Conservation (phyloP, 2,113 vertebrate genomes). For the Ovis canadensis region DNA sequence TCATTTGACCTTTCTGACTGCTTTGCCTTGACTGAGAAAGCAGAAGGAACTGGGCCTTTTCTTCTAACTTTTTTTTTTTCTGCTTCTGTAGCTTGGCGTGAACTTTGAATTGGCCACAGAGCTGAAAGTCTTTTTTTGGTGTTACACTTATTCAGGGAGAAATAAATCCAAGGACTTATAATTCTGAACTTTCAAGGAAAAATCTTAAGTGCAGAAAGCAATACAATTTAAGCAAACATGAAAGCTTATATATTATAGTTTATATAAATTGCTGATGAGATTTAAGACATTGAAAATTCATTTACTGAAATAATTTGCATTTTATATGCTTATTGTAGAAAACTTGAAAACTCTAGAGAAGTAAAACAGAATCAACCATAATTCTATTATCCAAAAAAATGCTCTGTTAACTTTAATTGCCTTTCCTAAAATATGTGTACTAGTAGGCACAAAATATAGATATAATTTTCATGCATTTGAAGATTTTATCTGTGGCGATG, state of each 20-base stretch:
- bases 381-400: not conserved
- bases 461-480: not conserved
- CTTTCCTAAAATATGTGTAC: not conserved
- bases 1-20: slow-evolving; percentile 24
- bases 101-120: slow-evolving; percentile 26
- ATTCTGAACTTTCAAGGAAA: slow-evolving; percentile 33
- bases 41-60: not conserved
- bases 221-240: slow-evolving; percentile 4
- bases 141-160: not conserved
- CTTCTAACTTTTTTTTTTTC: not conserved
- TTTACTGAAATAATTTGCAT: not conserved
- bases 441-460: not conserved
- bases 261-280: not conserved
- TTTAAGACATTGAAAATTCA: slow-evolving; percentile 8
- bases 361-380: not conserved
- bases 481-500: not conserved
- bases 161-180: not conserved
- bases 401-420: not conserved
- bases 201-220: not conserved
- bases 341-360: not conserved
- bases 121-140: not conserved
- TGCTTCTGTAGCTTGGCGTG: slow-evolving; percentile 26
- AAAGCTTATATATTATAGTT: not conserved
- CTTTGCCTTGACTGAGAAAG: not conserved
- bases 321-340: not conserved